A percentile compares a stretch with the other conserved stretches of the same genome.
Evolutionary conservation across 2,113 vertebrate species (phyloP).

Genomic region (Lamprotornis superbus): DNA sequence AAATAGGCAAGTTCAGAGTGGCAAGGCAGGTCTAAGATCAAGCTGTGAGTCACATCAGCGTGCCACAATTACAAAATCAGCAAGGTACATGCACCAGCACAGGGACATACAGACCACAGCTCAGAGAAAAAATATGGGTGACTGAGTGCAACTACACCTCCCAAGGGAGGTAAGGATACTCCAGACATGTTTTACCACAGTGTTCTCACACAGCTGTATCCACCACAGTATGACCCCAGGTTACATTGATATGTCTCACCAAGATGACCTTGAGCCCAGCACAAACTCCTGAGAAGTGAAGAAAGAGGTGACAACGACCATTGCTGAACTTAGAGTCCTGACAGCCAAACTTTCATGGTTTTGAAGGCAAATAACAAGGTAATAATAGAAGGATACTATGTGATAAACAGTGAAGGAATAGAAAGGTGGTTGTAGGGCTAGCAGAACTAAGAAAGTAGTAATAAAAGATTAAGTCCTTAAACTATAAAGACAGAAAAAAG

Average conservation of each 20-base stretch:
- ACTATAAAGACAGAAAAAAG: background rate
- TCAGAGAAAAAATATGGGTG: background rate
- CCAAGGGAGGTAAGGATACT: background rate
- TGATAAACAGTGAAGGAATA: background rate
- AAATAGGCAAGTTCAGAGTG: background rate
- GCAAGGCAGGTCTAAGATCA: background rate
- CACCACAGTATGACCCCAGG: background rate
- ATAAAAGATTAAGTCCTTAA: background rate
- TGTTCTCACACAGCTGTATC: background rate
- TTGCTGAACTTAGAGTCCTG: background rate
- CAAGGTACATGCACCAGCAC: background rate
- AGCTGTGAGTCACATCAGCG: background rate
- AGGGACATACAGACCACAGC: accelerated
- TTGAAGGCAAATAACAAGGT: background rate
- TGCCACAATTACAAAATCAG: background rate
- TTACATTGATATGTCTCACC: background rate
- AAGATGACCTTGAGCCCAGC: background rate
- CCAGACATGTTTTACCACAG: background rate
- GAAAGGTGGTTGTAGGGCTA: background rate
- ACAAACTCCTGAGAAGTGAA: background rate
- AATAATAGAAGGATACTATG: background rate
- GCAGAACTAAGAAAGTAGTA: background rate
- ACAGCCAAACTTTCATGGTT: background rate
- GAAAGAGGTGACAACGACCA: background rate
- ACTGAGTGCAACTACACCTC: background rate